Conservation (phyloP, 2,888 invertebrate species). For the Microctonus hyperodae region DNA sequence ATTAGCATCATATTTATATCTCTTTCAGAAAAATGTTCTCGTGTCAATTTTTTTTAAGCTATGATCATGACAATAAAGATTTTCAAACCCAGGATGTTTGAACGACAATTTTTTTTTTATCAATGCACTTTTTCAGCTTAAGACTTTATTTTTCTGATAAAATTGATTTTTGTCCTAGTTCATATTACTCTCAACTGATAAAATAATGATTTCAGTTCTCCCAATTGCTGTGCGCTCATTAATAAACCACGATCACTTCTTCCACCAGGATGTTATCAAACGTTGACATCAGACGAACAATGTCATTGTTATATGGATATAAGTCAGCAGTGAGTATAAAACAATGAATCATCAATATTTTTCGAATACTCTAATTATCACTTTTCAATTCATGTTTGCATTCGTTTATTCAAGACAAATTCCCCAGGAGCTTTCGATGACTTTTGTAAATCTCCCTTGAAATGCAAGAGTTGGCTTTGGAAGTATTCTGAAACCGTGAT, state of each 20-base stretch:
- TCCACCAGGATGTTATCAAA: background rate
- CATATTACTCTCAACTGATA: background rate
- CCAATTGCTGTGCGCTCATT: background rate
- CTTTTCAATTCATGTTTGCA: background rate
- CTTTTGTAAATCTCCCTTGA: background rate
- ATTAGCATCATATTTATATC: too few relatives aligned
- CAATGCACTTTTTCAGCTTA: too few relatives aligned
- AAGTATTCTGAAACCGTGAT: background rate
- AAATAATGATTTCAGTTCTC: background rate
- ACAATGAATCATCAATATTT: background rate
- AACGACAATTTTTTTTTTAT: too few relatives aligned
- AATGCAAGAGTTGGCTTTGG: too few relatives aligned
- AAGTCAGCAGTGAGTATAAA: background rate
- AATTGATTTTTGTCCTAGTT: background rate
- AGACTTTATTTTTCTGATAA: too few relatives aligned
- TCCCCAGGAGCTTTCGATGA: background rate
- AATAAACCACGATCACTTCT: background rate
- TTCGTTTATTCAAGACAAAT: background rate
- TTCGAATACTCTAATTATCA: background rate
- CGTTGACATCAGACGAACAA: background rate
- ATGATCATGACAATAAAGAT: too few relatives aligned
- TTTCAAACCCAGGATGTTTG: too few relatives aligned
- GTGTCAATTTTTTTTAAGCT: too few relatives aligned
- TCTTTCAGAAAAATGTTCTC: too few relatives aligned
- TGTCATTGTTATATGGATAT: constrained; percentile 1